phyloP scores from a whole-genome alignment of 2,888 invertebrate genomes.

The Anagyrus pseudococci region DNA sequence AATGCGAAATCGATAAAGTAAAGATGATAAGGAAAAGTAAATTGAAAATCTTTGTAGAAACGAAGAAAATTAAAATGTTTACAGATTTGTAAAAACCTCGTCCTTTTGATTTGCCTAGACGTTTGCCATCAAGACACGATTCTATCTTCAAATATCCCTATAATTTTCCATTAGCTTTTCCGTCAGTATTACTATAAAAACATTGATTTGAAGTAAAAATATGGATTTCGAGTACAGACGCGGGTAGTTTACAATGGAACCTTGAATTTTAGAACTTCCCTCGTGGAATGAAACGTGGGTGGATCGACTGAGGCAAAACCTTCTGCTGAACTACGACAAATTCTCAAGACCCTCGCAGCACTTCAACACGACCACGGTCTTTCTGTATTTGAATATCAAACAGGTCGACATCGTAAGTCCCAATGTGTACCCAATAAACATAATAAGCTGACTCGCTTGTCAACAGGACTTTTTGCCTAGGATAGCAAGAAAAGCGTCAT shows the following conservation, averaged over 20 bases:
- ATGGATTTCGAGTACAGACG: neutral
- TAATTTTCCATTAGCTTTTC: no score
- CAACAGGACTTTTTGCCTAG: constrained; percentile 12
- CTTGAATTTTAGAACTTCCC: constrained; percentile 25
- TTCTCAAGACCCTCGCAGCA: constrained; percentile 66
- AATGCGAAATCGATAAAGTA: neutral
- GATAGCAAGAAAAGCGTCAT: constrained; percentile 28
- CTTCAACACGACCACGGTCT: constrained; percentile 60
- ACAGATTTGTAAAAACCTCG: neutral
- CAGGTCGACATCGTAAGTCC: constrained; percentile 32
- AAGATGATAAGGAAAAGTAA: neutral
- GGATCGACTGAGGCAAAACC: constrained; percentile 65
- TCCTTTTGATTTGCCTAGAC: neutral
- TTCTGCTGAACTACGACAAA: constrained; percentile 68
- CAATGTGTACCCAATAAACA: neutral
- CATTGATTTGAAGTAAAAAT: no score
- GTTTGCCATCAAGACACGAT: no score
- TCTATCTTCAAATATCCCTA: no score
- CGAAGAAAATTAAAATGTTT: neutral
- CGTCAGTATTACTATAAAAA: no score
- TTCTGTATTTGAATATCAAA: constrained; percentile 21
- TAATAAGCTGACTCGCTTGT: neutral
- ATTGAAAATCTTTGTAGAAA: neutral
- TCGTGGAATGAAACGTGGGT: constrained; percentile 66
- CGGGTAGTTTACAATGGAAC: neutral